phyloP scores from a whole-genome alignment of 1,140 invertebrate species.

The Brachionus plicatilis region DNA sequence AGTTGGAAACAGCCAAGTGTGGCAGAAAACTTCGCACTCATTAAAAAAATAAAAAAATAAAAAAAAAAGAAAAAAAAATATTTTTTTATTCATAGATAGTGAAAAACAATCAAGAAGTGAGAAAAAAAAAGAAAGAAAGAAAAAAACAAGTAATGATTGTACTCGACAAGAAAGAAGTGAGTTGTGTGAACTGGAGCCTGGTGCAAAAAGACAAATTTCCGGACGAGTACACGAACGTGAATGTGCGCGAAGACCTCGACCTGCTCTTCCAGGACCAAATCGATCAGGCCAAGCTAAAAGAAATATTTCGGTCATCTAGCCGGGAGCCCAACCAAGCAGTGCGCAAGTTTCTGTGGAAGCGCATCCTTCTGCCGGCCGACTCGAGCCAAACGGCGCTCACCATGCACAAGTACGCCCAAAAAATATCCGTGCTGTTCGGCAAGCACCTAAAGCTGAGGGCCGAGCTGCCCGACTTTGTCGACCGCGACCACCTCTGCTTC shows the following conservation, averaged over 20 bases:
- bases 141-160: neutral
- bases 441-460: constrained; percentile 2
- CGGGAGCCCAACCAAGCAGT: constrained; percentile 18
- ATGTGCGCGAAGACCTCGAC: constrained; percentile 9
- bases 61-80: neutral
- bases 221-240: neutral
- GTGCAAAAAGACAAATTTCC: neutral
- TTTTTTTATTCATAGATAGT: neutral
- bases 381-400: neutral
- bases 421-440: constrained; percentile 30
- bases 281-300: neutral
- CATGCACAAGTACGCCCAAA: neutral
- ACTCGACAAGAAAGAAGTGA: neutral
- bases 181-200: constrained; percentile 10
- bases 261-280: constrained; percentile 9
- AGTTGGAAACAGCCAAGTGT: neutral
- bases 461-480: constrained; percentile 39
- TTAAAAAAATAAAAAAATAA: neutral
- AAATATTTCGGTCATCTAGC: neutral
- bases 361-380: neutral
- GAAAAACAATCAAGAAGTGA: neutral
- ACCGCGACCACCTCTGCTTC: neutral
- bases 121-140: neutral
- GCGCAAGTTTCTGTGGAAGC: constrained; percentile 31
- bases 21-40: neutral